Evolutionary conservation across 2,113 vertebrate genomes (phyloP).

Genomic region (Tauraco erythrolophus): DNA sequence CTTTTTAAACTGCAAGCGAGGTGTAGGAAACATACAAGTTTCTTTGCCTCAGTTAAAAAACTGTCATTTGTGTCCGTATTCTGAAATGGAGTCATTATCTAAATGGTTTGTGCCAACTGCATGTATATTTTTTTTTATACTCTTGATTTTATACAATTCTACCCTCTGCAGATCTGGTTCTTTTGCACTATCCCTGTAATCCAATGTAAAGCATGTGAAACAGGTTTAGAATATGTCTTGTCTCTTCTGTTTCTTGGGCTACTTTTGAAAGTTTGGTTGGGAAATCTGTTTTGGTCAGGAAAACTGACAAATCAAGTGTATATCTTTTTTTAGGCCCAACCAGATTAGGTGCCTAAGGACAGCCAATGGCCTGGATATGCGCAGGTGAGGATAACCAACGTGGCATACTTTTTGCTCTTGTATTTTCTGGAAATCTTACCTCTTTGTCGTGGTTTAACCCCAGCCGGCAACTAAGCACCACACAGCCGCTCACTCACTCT

Average conservation of each 20-base stretch:
- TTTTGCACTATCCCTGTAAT: neutral
- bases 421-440: neutral
- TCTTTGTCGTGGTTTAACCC: too few relatives aligned
- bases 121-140: neutral
- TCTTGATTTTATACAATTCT: neutral
- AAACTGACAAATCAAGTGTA: neutral
- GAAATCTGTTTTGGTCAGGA: neutral
- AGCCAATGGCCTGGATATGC: neutral
- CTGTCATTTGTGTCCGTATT: neutral
- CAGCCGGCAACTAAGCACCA: too few relatives aligned
- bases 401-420: neutral
- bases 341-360: neutral
- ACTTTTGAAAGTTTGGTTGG: neutral
- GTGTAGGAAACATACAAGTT: neutral
- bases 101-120: neutral
- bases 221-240: neutral
- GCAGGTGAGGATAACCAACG: neutral
- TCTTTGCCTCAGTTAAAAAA: neutral
- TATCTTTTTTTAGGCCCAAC: neutral
- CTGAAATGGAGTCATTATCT: neutral
- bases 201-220: neutral
- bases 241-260: neutral
- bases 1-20: neutral
- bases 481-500: too few relatives aligned
- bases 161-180: neutral